Base-by-base conservation (phyloP, 2,888 invertebrate species). In the Polyommatus iphigenia region DNA sequence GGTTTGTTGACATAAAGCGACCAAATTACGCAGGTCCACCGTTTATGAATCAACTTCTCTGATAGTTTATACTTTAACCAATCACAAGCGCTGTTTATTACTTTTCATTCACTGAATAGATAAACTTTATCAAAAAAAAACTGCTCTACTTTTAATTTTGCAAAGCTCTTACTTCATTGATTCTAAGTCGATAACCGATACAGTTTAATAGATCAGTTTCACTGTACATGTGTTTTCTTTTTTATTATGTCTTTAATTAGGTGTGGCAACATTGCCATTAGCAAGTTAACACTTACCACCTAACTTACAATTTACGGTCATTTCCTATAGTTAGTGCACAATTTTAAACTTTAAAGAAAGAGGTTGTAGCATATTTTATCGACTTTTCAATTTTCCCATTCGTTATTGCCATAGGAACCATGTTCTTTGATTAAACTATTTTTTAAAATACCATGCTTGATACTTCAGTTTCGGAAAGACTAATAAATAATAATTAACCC, bases 181-280 rank as follows among this genome's bases (percentile, higher is more conserved):
- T 54, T 13, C 6, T 18, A 18, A 57, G 57, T n/a, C 57, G 57
- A 57, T 57, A 46, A 46, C 8, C 46, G 46, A 46, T 13, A 46
- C 57, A n/a, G n/a, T n/a, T 57, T 57, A 57, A 13, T 59, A 24
- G 57, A 57, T 57, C 18, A 5, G 2, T 18, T 57, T 57, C 57
- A 57, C 57, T 46, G 13, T 46, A 57, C 57, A 57, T 20, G n/a
- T 8, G 20, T 62, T 62, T 24, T 62, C 62, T 24, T 24, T 62
- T 62, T 62, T 29, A 59, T 62, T 24, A 62, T 29, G 62, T 3
- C 24, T 62, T 62, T 62, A 62, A 62, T 62, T 62, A 62, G n/a
- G n/a, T n/a, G n/a, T 24, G 24, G 62, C 24, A 29, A 29, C 29
- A 29, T 29, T 29, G 29, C 29, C 29, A 29, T 29, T 29, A 29